Percentiles rank a stretch among this genome's conserved stretches.
Conservation (phyloP, 2,113 vertebrate genomes). For the Anguilla japonica region DNA sequence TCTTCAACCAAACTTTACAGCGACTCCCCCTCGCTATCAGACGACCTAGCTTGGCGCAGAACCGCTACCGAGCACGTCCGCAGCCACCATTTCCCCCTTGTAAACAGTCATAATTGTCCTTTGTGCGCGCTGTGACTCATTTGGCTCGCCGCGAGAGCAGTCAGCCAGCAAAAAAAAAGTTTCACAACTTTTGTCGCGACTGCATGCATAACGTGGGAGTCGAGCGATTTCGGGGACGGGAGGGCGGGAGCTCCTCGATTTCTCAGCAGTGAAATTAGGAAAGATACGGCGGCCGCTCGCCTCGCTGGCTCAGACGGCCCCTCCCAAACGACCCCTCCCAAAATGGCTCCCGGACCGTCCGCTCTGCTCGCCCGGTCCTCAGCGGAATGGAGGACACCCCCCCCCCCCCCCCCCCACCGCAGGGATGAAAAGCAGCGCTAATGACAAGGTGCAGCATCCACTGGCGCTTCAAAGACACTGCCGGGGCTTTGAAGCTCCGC, state of each 20-base stretch:
- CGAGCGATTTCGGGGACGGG: background rate
- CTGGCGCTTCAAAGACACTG: constrained; percentile 62
- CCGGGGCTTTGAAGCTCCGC: constrained; percentile 16
- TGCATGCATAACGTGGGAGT: no score
- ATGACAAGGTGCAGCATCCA: constrained; percentile 61
- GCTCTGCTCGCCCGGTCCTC: background rate
- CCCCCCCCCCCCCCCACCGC: background rate
- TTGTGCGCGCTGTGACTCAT: background rate
- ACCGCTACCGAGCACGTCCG: background rate
- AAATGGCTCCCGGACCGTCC: background rate
- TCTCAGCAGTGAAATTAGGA: background rate
- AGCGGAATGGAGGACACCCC: constrained; percentile 2
- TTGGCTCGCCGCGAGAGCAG: background rate
- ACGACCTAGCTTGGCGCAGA: constrained; percentile 1
- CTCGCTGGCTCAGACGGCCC: background rate
- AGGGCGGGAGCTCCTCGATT: background rate
- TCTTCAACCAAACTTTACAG: constrained; percentile 47
- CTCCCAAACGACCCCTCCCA: background rate
- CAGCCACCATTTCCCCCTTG: background rate
- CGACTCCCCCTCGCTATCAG: constrained; percentile 42
- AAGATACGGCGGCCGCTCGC: background rate
- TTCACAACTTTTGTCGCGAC: background rate
- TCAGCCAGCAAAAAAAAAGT: background rate
- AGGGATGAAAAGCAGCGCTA: constrained; percentile 58
- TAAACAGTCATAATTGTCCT: background rate